Evolutionary conservation across 2,888 invertebrate genomes (phyloP).

Genomic region (Bedellia somnulentella): DNA sequence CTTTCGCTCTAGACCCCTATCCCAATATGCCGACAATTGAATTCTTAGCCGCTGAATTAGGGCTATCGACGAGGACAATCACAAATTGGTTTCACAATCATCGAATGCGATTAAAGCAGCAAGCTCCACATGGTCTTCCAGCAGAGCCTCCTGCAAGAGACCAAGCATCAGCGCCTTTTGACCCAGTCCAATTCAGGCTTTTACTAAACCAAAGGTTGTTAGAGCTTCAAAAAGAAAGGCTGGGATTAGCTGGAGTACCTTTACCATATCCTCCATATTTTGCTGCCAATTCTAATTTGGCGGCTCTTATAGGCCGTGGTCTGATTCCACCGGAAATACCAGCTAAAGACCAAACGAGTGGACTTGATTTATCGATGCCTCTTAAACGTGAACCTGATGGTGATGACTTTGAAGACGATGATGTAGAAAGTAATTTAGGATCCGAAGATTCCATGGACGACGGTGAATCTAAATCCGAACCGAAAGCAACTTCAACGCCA

Average conservation of each 20-base stretch:
- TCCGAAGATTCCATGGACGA: constrained; percentile 67
- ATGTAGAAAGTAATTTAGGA: constrained; percentile 74
- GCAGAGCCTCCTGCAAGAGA: constrained; percentile 76
- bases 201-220: constrained; percentile 86
- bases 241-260: constrained; percentile 76
- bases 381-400: constrained; percentile 77
- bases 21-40: constrained; percentile 96
- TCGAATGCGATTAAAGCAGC: constrained; percentile 95
- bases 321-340: constrained; percentile 64
- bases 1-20: constrained; percentile 95
- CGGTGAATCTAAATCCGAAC: constrained; percentile 59
- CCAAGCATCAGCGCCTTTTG: constrained; percentile 77
- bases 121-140: constrained; percentile 76
- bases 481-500: constrained; percentile 53
- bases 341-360: constrained; percentile 79
- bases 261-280: constrained; percentile 78
- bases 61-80: constrained; percentile 91
- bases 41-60: constrained; percentile 88
- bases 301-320: constrained; percentile 74
- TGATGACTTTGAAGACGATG: constrained; percentile 80
- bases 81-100: constrained; percentile 99
- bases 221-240: constrained; percentile 83
- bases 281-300: constrained; percentile 74
- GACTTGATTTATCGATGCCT: constrained; percentile 86
- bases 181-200: constrained; percentile 88